Evolutionary conservation across 1,140 invertebrate genomes (phyloP).

Genomic region (Ceratina japonica): DNA sequence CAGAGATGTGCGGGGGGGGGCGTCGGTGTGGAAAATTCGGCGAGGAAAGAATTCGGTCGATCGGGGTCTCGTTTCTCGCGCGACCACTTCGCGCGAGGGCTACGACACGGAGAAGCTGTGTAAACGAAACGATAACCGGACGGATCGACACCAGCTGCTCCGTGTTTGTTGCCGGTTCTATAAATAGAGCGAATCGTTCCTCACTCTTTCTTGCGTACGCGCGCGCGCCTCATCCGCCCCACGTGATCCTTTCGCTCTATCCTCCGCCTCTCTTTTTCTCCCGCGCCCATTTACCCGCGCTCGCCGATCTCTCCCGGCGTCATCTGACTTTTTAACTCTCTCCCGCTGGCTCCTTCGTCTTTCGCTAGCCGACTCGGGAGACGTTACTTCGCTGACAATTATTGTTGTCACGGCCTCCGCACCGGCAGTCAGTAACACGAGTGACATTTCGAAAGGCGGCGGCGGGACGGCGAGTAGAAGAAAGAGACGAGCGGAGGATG

Average conservation of each 20-base stretch:
- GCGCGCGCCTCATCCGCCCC: slow-evolving; percentile 9
- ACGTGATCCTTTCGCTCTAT: slow-evolving; percentile 11
- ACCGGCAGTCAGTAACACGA: slow-evolving; percentile 71
- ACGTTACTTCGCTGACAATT: slow-evolving; percentile 77
- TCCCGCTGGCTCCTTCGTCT: slow-evolving; percentile 10
- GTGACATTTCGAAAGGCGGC: slow-evolving; percentile 73
- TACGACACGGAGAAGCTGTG: slow-evolving; percentile 53
- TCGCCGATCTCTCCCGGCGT: not conserved
- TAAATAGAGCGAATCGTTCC: slow-evolving; percentile 69
- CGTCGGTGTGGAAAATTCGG: not conserved
- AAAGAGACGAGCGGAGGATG: slow-evolving; percentile 54
- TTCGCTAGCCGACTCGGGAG: slow-evolving; percentile 59
- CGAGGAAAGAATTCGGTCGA: not conserved
- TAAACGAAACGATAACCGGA: slow-evolving; percentile 74
- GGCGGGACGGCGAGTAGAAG: slow-evolving; percentile 71
- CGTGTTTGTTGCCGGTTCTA: slow-evolving; percentile 74
- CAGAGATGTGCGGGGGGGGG: too few species aligned
- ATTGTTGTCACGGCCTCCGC: slow-evolving; percentile 75
- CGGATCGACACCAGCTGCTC: slow-evolving; percentile 77
- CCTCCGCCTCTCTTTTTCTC: slow-evolving; percentile 49
- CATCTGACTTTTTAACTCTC: slow-evolving; percentile 37
- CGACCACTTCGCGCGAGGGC: slow-evolving; percentile 54
- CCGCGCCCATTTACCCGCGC: not conserved
- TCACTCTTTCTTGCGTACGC: slow-evolving; percentile 48
- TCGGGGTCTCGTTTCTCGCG: slow-evolving; percentile 16